A percentile compares a stretch with the other conserved stretches of the same genome.
Evolutionary conservation across 2,797 vertebrate species (phyloP).

Genomic region (Malurus leucopterus): DNA sequence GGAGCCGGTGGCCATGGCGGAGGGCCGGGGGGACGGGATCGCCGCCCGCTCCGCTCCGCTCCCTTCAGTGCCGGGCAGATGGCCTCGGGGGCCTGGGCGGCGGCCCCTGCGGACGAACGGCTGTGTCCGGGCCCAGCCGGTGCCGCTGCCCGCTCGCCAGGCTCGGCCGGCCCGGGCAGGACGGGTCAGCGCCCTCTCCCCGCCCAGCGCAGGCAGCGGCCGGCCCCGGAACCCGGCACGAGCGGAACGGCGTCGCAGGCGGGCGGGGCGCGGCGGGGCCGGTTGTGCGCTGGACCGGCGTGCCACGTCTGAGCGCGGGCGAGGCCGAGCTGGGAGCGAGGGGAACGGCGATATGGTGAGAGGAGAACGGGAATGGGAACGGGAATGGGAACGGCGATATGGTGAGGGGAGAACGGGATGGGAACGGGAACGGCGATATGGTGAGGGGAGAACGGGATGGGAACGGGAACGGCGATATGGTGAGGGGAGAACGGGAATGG

Average conservation of each 20-base stretch:
- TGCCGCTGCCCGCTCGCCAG: too few relatives aligned
- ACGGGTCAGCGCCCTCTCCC: background rate
- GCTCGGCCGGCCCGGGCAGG: too few relatives aligned
- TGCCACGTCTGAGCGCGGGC: background rate
- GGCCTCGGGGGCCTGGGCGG: background rate
- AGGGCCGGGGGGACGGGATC: background rate
- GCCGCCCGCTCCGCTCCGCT: background rate
- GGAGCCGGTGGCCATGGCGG: conserved; percentile 81
- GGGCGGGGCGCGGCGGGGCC: background rate
- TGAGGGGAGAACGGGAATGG: too few relatives aligned
- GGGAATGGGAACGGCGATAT: too few relatives aligned
- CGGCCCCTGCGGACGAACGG: background rate
- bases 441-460: too few relatives aligned
- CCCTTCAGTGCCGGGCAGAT: background rate
- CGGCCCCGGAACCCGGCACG: background rate
- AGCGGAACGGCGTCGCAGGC: background rate
- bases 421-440: too few relatives aligned
- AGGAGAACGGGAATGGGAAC: too few relatives aligned
- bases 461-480: too few relatives aligned
- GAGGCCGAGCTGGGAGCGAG: background rate
- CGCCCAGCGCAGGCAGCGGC: background rate
- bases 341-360: background rate
- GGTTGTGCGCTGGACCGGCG: background rate
- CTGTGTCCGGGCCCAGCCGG: background rate
- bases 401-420: too few relatives aligned